Base-by-base conservation (phyloP, 2,113 vertebrate species). In the Erythrocercus mccallii region DNA sequence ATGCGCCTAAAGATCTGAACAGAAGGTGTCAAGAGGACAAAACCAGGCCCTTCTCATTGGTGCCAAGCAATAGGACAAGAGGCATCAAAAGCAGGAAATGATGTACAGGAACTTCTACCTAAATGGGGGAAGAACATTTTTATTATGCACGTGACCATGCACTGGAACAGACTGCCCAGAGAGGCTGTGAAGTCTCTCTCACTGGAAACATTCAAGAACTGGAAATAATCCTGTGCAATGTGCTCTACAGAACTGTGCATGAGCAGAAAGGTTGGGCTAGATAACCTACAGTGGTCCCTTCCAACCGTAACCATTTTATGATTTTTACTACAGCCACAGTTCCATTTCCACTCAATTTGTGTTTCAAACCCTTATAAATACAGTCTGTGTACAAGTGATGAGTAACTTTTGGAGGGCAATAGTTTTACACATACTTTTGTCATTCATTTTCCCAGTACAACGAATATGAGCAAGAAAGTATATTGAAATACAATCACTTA, bases 401-500 rank as follows among this genome's bases (percentile, higher is more conserved):
- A 60, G 15, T 13, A 69, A 37, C 33, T 64, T 68, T 15, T 5
- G 27, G 62, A 88, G 21, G 6, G 45, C 40, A 37, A 13, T 2
- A 72, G 58, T 28, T 77, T 53, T 9, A 70, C 20, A n/a, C 0
- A 0, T 42, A 33, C 16, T 70, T 83, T 25, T 48, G 48, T 25
- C 5, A 73, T 23, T 22, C 0, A 0, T 27, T 84, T 84, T 56
- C 73, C 45, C 13, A 53, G 42, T 18, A 37, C 25, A 89, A 57
- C 0, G 0, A 37, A 72, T 25, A 8, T 27, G 14, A 68, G 27
- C 30, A 80, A 76, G 15, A 21, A 18, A 65, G 15, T 35, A 3
- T 15, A 44, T 3, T 40, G 51, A 86, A 90, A 74, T 54, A 53
- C 6, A 38, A 14, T 8, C 88, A 99, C 99, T 99, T 97, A 99